These are phyloP conservation scores for Etheostoma cragini DNA, from an alignment of 2,113 vertebrate species.

Conservation along the genomic window DNA sequence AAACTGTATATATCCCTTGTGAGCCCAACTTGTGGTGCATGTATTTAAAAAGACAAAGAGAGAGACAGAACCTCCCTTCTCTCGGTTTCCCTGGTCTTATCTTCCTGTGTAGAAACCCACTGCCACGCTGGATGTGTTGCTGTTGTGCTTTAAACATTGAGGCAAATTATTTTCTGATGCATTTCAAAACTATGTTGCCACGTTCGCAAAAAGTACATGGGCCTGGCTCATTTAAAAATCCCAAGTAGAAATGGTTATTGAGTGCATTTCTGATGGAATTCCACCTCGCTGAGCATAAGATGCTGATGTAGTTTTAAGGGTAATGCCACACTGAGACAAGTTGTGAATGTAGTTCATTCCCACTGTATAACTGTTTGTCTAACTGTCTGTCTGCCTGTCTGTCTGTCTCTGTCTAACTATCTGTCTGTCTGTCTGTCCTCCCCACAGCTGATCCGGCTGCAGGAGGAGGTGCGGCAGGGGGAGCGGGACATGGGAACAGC, in stretches of 20 bases:
- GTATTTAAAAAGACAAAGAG: not conserved
- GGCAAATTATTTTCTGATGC: constrained; percentile 27
- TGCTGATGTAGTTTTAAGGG: constrained; percentile 43
- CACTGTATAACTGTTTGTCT: not conserved
- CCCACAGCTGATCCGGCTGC: constrained; percentile 88
- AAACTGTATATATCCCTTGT: not conserved
- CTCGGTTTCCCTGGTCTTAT: not conserved
- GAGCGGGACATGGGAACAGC: constrained; percentile 91
- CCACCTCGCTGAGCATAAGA: constrained; percentile 36
- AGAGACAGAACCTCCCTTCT: not conserved
- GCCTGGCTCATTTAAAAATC: constrained; percentile 36
- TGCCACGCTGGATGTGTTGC: not conserved
- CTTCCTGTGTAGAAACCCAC: not conserved
- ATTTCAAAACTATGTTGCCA: constrained; percentile 23
- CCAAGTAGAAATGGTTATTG: constrained; percentile 23
- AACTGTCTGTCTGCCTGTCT: too few relatives aligned
- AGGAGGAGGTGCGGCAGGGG: constrained; percentile 90
- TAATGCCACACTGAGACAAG: constrained; percentile 28
- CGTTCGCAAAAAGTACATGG: constrained; percentile 1
- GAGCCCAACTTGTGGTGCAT: not conserved
- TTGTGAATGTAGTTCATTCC: not conserved
- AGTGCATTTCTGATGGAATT: constrained; percentile 48
- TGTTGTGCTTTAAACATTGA: constrained; percentile 18
- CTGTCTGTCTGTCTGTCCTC: not conserved
- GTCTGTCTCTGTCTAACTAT: too few relatives aligned